phyloP scores from a whole-genome alignment of 2,888 invertebrate species.

The Urechis unicinctus region DNA sequence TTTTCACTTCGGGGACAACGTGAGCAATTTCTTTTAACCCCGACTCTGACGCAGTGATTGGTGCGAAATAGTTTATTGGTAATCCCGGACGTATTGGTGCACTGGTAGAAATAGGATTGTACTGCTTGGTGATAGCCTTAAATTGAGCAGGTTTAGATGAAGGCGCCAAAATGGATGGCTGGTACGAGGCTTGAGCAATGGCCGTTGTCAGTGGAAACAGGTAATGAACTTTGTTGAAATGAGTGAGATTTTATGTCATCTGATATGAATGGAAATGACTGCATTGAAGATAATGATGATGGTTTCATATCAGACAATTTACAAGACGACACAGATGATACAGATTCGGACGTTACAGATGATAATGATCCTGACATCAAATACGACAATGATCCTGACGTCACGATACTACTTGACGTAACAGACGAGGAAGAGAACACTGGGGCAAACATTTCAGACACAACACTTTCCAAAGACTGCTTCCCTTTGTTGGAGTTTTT shows the following conservation, averaged over 20 bases:
- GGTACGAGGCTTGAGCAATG: background rate
- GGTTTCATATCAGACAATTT: background rate
- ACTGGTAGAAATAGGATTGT: background rate
- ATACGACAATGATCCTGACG: no score
- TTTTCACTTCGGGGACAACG: background rate
- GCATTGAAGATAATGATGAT: background rate
- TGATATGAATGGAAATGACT: background rate
- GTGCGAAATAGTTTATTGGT: background rate
- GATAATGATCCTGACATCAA: no score
- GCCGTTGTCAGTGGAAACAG: background rate
- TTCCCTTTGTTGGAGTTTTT: background rate
- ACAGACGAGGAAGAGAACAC: background rate
- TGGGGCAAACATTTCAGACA: conserved; percentile 1
- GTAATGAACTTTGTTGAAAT: background rate
- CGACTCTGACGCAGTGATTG: background rate
- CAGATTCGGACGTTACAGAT: no score
- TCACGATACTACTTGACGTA: no score
- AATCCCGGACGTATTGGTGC: background rate
- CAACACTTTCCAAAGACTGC: background rate
- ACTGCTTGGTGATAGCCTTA: background rate
- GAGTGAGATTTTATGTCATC: no score
- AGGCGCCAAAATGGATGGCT: background rate
- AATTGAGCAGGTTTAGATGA: background rate
- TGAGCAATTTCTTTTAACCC: background rate
- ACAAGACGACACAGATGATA: no score